Percentiles rank a stretch among this genome's conserved stretches.
These are phyloP conservation scores for Epicauta chinensis DNA, from an alignment of 1,140 invertebrate genomes.

Conservation along the genomic window DNA sequence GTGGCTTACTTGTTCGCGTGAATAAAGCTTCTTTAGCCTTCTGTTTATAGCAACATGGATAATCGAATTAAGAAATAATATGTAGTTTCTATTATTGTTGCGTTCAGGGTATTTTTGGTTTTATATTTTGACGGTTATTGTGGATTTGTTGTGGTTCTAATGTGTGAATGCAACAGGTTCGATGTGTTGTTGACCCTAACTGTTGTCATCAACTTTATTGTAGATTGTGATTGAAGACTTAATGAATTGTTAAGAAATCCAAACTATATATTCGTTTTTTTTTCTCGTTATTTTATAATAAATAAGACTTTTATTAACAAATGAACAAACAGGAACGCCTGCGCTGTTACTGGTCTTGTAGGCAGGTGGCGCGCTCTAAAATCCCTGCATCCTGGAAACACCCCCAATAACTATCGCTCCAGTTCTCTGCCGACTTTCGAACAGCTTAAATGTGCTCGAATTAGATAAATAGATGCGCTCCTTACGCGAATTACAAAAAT, in stretches of 20 bases:
- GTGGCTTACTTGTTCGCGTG: no score
- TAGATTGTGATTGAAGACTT: slow-evolving; percentile 8
- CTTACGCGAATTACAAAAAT: slow-evolving; percentile 9
- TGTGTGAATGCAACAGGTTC: slow-evolving; percentile 8
- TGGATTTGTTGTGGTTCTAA: background rate
- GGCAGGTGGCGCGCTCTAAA: slow-evolving; percentile 32
- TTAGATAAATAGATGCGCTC: slow-evolving; percentile 12
- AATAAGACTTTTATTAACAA: slow-evolving; percentile 15
- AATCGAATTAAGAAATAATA: no score
- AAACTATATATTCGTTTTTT: slow-evolving; percentile 9
- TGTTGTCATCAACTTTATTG: slow-evolving; percentile 2
- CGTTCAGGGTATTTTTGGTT: no score
- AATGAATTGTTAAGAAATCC: slow-evolving; percentile 1
- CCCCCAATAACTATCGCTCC: slow-evolving; percentile 16
- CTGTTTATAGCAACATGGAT: no score
- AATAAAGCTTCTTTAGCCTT: no score
- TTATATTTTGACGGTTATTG: no score
- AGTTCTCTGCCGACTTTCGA: slow-evolving; percentile 21
- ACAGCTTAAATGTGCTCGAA: slow-evolving; percentile 12
- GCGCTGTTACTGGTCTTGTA: slow-evolving; percentile 33
- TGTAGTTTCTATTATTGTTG: no score
- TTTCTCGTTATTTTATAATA: background rate
- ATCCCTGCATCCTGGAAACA: slow-evolving; percentile 30
- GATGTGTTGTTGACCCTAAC: slow-evolving; percentile 6
- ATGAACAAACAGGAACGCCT: slow-evolving; percentile 16